Base-by-base conservation (phyloP, 2,113 vertebrate genomes). In the Oncorhynchus nerka region DNA sequence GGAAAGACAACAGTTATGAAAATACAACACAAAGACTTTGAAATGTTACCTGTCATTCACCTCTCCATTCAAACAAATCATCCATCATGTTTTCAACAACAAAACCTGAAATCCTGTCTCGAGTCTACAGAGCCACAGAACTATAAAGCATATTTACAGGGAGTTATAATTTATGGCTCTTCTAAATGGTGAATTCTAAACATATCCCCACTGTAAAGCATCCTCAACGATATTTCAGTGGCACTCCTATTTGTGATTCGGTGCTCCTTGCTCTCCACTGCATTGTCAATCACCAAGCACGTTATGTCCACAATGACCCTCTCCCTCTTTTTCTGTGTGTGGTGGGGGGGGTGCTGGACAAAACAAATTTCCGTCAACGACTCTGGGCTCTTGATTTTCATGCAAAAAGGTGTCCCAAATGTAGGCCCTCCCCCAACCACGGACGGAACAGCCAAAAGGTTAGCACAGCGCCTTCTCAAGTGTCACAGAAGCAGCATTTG, bases 371-470 rank as follows among this genome's bases (percentile, higher is more conserved):
- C 5, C 75, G 79, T 88, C 88, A 85, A 79, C 86, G 75, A 64
- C 68, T 76, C 1, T 1, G 68, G 74, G 67, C 24, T 87, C 84
- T 91, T 84, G 64, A 80, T 83, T 93, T 91, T 88, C 89, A 86
- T 69, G 28, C 62, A 73, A 91, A 91, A 91, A 92, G 88, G 88
- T 93, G 90, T 24, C 24, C 24, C 24, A 24, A 24, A 24, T 24
- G 24, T 24, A 24, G 24, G 1, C 24, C 24, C 24, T 1, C 24
- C 84, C 79, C 68, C n/a, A 84, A 22, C 71, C 75, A 30, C 61
- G 22, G 67, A 30, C 61, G 20, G 61, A 79, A 69, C 66, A 64
- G 70, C 74, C 84, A 83, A 80, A 45, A 72, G 79, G 79, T 74
- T 26, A 15, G 70, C 73, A 79, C 75, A 82, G 68, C 81, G 74